phyloP scores from a whole-genome alignment of 2,113 vertebrate genomes.

The Channa maculata region DNA sequence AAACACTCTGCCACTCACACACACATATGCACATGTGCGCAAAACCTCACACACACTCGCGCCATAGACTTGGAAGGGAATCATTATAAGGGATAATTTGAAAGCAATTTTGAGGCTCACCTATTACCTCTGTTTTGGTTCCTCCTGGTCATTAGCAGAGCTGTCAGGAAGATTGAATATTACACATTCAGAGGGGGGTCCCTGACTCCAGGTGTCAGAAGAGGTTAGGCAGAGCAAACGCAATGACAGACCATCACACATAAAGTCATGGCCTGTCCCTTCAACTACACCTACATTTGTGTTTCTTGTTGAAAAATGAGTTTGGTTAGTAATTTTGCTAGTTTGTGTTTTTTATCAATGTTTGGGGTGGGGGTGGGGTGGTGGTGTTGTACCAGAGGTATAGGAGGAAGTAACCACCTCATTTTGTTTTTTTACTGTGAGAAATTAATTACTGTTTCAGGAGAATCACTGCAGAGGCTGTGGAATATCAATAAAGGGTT shows the following conservation, averaged over 20 bases:
- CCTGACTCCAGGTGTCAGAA: constrained; percentile 78
- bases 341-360: constrained; percentile 64
- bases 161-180: constrained; percentile 87
- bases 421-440: neutral
- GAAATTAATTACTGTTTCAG: constrained; percentile 74
- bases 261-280: constrained; percentile 48
- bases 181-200: constrained; percentile 82
- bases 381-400: constrained; percentile 13
- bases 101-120: constrained; percentile 86
- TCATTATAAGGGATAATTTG: constrained; percentile 85
- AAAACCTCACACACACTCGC: constrained; percentile 23
- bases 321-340: constrained; percentile 67
- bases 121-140: constrained; percentile 87
- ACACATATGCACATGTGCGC: constrained; percentile 29
- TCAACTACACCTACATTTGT: constrained; percentile 55
- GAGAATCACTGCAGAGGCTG: constrained; percentile 52
- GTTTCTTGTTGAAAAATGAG: constrained; percentile 72
- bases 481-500: constrained; percentile 78
- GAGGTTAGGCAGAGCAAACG: constrained; percentile 81
- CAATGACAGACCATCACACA: constrained; percentile 71
- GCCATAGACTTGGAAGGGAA: constrained; percentile 73
- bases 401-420: constrained; percentile 38
- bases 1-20: constrained; percentile 81
- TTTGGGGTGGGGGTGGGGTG: neutral
- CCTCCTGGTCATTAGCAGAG: constrained; percentile 85